These are phyloP conservation scores for Ramphastos sulfuratus DNA, from an alignment of 2,113 vertebrate species.

Conservation along the genomic window DNA sequence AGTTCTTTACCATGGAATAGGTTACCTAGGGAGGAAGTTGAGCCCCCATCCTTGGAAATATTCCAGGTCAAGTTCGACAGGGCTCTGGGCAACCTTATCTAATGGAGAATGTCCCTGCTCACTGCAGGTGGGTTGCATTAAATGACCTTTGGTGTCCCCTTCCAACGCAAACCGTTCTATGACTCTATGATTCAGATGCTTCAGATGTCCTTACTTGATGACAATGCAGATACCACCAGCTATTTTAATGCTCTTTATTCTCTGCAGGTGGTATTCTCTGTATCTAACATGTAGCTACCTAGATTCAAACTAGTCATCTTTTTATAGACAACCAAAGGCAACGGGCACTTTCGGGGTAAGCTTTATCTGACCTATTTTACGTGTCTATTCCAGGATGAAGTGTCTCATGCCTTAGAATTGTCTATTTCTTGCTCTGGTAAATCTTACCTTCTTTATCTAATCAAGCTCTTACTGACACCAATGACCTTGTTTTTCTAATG, in stretches of 20 bases:
- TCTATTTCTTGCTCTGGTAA: conserved; percentile 16
- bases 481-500: conserved; percentile 25
- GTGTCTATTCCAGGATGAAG: background rate
- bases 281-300: background rate
- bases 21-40: too few species aligned
- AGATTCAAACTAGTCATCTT: background rate
- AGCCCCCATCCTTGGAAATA: too few species aligned
- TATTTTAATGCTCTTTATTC: background rate
- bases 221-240: background rate
- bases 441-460: background rate
- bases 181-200: background rate
- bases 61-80: too few species aligned
- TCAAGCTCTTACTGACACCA: background rate
- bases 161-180: too few species aligned
- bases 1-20: too few species aligned
- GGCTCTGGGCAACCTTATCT: too few species aligned
- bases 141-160: too few species aligned
- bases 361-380: conserved; percentile 23
- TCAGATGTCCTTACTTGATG: background rate
- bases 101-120: too few species aligned
- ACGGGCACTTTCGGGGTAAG: background rate
- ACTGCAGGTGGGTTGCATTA: too few species aligned
- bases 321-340: background rate
- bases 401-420: background rate
- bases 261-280: background rate